A percentile compares a stretch with the other conserved stretches of the same genome.
phyloP scores from a whole-genome alignment of 1,140 invertebrate species.

The Laupala kohalensis region DNA sequence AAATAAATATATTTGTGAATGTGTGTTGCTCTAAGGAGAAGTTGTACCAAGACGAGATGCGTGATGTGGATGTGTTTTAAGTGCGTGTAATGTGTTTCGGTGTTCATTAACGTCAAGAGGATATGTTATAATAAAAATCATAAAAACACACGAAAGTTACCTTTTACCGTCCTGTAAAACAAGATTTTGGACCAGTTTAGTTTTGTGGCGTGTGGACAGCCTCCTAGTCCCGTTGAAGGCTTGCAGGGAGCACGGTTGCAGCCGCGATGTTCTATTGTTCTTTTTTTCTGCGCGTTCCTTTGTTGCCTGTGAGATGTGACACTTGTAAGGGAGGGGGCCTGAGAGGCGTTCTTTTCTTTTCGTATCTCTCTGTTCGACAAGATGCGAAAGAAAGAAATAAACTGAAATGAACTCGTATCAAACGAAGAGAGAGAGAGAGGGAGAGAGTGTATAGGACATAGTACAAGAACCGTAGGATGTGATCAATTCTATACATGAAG shows the following conservation, averaged over 20 bases:
- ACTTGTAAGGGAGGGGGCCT: not conserved
- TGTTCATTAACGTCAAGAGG: not conserved
- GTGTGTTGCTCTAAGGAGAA: not conserved
- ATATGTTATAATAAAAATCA: not conserved
- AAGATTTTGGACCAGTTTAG: not conserved
- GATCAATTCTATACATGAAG: not conserved
- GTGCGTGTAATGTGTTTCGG: not conserved
- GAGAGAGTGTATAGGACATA: not conserved
- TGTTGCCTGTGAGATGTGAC: not conserved
- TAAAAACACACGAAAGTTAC: not conserved
- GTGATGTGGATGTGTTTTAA: not conserved
- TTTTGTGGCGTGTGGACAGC: not conserved
- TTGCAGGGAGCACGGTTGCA: not conserved
- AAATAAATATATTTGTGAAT: not conserved
- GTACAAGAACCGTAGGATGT: not conserved
- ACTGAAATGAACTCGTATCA: not conserved
- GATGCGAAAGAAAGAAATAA: not conserved
- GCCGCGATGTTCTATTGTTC: not conserved
- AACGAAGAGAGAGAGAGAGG: too few relatives aligned
- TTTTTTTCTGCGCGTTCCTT: not conserved
- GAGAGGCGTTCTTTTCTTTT: not conserved
- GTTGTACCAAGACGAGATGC: not conserved
- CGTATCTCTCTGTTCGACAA: not conserved
- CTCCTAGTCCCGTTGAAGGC: not conserved
- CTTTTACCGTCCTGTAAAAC: not conserved